Conservation (phyloP, 2,797 vertebrate species). For the Hapalemur alaotrensis region DNA sequence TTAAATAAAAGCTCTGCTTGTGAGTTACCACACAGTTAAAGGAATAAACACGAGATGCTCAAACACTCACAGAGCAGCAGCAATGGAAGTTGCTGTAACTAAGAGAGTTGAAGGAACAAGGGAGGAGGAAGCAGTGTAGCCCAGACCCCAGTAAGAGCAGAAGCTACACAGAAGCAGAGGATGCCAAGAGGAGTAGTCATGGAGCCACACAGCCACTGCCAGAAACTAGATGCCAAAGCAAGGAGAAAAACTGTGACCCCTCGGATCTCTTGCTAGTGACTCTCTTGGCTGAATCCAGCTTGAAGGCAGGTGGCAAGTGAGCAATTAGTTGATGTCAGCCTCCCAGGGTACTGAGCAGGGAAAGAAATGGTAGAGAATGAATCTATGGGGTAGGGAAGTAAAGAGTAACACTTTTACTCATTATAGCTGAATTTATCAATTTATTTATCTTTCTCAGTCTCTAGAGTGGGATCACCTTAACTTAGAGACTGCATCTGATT, state of each 20-base stretch:
- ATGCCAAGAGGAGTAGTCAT: accelerated
- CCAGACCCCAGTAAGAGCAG: neutral
- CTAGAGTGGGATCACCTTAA: neutral
- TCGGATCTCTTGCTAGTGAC: neutral
- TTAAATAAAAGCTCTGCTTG: neutral
- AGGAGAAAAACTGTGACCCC: neutral
- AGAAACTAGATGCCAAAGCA: neutral
- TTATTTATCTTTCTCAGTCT: neutral
- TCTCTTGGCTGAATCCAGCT: neutral
- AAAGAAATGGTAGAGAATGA: neutral
- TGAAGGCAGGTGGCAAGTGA: neutral
- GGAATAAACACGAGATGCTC: neutral
- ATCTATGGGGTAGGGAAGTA: neutral
- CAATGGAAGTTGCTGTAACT: neutral
- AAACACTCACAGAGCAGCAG: neutral
- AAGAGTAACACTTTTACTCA: neutral
- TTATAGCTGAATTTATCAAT: neutral
- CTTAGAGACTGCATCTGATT: neutral
- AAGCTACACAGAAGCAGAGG: neutral
- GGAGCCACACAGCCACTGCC: neutral
- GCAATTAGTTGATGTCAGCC: accelerated
- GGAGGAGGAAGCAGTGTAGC: neutral
- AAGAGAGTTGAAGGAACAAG: neutral
- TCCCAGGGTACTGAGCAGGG: neutral
- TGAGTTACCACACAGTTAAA: neutral